A percentile compares a stretch with the other conserved stretches of the same genome.
phyloP scores from a whole-genome alignment of 2,888 invertebrate genomes.

The Ganaspis brasiliensis region DNA sequence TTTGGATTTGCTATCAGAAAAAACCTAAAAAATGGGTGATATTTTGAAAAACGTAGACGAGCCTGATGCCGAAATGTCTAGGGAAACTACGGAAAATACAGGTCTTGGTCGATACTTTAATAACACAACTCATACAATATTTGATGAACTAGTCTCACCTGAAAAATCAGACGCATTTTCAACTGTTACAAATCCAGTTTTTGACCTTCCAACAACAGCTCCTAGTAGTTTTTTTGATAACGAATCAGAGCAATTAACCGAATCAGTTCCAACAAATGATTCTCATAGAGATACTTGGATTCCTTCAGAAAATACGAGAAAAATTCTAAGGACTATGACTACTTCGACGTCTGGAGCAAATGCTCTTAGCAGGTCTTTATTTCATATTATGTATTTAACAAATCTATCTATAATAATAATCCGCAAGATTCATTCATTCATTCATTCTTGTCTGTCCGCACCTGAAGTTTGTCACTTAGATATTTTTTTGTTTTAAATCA shows the following conservation, averaged over 20 bases:
- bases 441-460: no score
- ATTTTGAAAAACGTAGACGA: conserved; percentile 45
- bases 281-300: conserved; percentile 88
- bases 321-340: conserved; percentile 84
- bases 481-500: no score
- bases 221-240: conserved; percentile 56
- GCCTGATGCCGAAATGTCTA: conserved; percentile 46
- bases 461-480: no score
- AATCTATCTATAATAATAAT: no score
- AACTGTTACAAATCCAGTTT: conserved; percentile 45
- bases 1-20: no score
- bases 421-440: no score
- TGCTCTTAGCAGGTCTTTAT: conserved; percentile 45
- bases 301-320: conserved; percentile 88
- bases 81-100: conserved; percentile 36
- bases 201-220: conserved; percentile 46
- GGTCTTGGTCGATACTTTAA: conserved; percentile 74
- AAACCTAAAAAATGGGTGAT: conserved; percentile 51
- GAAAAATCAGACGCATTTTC: conserved; percentile 63
- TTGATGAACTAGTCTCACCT: conserved; percentile 75
- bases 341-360: conserved; percentile 88
- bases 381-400: no score
- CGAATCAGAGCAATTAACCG: conserved; percentile 53
- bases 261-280: conserved; percentile 65
- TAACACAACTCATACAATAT: conserved; percentile 74